Percentiles rank a stretch among this genome's conserved stretches.
phyloP scores from a whole-genome alignment of 2,888 invertebrate species.

The Monoplex corrugatus region DNA sequence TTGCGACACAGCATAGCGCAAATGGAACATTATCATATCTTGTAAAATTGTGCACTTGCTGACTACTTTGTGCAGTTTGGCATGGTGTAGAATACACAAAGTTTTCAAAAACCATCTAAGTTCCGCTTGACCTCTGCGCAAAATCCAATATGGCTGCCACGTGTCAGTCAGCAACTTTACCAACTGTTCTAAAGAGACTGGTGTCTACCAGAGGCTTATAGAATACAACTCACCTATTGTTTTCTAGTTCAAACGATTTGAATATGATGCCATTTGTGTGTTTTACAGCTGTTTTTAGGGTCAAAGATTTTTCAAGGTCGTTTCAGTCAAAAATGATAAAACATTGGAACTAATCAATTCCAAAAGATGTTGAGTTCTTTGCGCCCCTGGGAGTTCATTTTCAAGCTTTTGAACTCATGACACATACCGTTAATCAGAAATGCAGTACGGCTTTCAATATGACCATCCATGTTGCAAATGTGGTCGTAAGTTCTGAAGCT shows the following conservation, averaged over 20 bases:
- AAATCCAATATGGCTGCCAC: not conserved
- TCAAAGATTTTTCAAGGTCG: not conserved
- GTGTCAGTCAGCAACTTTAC: too few species aligned
- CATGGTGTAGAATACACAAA: conserved; percentile 3
- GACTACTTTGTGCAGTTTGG: not conserved
- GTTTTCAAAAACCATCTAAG: not conserved
- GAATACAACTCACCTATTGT: not conserved
- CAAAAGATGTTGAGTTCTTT: not conserved
- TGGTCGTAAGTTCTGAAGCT: not conserved
- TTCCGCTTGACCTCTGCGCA: not conserved
- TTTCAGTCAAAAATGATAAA: not conserved
- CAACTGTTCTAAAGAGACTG: too few species aligned
- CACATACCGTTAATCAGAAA: not conserved
- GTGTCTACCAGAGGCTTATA: not conserved
- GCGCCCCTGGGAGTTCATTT: not conserved
- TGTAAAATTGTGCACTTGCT: too few species aligned
- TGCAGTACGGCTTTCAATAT: not conserved
- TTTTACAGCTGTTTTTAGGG: not conserved
- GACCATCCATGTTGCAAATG: not conserved
- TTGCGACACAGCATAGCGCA: too few species aligned
- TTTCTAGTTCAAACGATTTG: not conserved
- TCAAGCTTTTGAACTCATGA: not conserved
- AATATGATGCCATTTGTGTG: not conserved
- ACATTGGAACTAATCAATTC: not conserved
- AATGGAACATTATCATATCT: too few species aligned